Base-by-base conservation (phyloP, 2,797 vertebrate genomes). In the Pangasius djambal region DNA sequence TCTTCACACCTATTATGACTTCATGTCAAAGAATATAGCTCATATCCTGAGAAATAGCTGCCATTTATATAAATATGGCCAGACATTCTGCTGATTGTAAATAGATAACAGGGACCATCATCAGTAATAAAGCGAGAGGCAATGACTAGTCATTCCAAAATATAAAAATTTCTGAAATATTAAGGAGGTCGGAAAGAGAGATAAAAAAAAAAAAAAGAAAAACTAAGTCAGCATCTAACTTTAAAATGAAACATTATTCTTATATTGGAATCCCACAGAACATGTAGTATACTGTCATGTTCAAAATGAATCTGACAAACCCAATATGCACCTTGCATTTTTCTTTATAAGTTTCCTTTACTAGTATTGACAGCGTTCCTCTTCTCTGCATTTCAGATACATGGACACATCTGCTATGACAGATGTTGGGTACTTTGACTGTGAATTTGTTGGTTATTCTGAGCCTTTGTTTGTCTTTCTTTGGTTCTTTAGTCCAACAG, bases 401-500 rank as follows among this genome's bases (percentile, higher is more conserved):
- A 52, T n/a, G 40, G 77, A 82, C 52, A 79, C 79, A 89, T 89
- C 89, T 89, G 89, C 74, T 40, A 20, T 8, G 50, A 84, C 89
- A 87, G 81, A 48, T 85, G 86, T 57, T 40, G 16, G 50, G 44
- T 50, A 25, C 40, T 57, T 55, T 84, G 67, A 37, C 55, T 74
- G 57, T 40, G 84, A 86, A 86, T 74, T 16, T 52, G 37, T 57
- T 86, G 52, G 65, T 74, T 70, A 40, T 83, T 86, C 22, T 0
- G 2, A 31, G 55, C 25, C 75, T 75, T 88, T 87, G 63, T 82
- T 85, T 86, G 37, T 65, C 28, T 79, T 78, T 69, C 48, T 84
- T 86, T 87, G 55, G 75, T 63, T 83, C 79, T 87, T 90, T 85
- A 55, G 52, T 65, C 48, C 44, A 37, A 86, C n/a, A 31, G 16